phyloP scores from a whole-genome alignment of 2,797 vertebrate genomes.

The Cryptoblepharus egeriae region DNA sequence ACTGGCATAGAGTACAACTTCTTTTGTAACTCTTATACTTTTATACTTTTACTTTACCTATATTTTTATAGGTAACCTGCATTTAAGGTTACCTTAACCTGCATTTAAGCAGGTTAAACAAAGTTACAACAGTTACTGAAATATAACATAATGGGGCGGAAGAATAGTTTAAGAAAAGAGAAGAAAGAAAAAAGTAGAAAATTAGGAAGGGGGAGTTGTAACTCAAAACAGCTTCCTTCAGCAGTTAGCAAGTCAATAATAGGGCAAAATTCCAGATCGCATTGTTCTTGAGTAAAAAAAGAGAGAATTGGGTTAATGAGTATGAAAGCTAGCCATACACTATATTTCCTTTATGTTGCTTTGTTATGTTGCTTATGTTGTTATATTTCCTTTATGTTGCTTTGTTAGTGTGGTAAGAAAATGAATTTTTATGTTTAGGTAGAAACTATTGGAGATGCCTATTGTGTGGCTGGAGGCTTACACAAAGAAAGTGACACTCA shows the following conservation, averaged over 20 bases:
- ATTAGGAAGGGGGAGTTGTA: no score
- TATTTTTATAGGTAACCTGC: no score
- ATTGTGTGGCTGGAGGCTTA: slow-evolving; percentile 95
- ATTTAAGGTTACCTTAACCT: no score
- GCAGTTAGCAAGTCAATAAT: slow-evolving; percentile 13
- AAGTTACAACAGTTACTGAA: no score
- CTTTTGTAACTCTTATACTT: no score
- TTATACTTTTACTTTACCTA: no score
- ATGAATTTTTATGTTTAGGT: slow-evolving; percentile 81
- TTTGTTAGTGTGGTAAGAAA: slow-evolving; percentile 26
- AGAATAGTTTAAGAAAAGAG: no score
- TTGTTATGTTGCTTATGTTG: no score
- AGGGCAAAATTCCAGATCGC: slow-evolving; percentile 12
- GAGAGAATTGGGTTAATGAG: neutral
- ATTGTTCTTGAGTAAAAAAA: neutral
- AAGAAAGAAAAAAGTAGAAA: no score
- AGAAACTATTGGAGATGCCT: slow-evolving; percentile 98
- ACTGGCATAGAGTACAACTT: slow-evolving; percentile 4
- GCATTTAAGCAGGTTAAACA: no score
- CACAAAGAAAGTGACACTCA: slow-evolving; percentile 95
- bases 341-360: neutral
- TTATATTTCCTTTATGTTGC: neutral
- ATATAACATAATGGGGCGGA: no score
- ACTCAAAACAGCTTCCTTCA: slow-evolving; percentile 18
- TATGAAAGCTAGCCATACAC: neutral